Evolutionary conservation across 64 coral and sea anemone genomes (phyloP).

Genomic region (Stichodactyla mertensii): DNA sequence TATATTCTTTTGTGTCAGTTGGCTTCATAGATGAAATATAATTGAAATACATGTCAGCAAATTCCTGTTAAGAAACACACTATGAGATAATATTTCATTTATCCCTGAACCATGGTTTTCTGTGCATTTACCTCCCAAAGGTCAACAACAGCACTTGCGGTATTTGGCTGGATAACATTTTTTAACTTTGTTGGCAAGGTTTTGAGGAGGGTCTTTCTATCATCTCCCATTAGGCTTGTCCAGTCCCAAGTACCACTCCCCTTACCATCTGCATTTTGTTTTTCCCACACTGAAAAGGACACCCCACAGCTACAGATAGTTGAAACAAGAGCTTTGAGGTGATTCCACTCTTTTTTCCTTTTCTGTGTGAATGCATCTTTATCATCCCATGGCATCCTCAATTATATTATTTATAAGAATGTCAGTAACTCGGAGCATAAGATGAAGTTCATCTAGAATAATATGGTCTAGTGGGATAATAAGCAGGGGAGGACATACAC

Average conservation of each 20-base stretch:
- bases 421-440: conserved; percentile 25
- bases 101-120: not conserved
- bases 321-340: conserved; percentile 16
- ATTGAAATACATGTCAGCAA: conserved; percentile 30
- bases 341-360: not conserved
- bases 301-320: conserved; percentile 63
- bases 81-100: not conserved
- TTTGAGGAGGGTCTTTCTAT: conserved; percentile 44
- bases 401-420: conserved; percentile 27
- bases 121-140: conserved; percentile 16
- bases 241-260: conserved; percentile 44
- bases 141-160: not conserved
- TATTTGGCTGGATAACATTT: conserved; percentile 1
- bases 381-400: conserved; percentile 37
- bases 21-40: conserved; percentile 36
- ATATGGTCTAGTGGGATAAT: too few relatives aligned
- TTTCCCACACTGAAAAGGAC: conserved; percentile 64
- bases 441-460: too few relatives aligned
- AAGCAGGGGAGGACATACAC: too few relatives aligned
- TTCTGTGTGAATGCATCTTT: conserved; percentile 35
- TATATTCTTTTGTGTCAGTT: conserved; percentile 2
- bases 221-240: conserved; percentile 65
- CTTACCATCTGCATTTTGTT: conserved; percentile 64
- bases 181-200: conserved; percentile 15
- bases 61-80: not conserved